Evolutionary conservation across 2,888 invertebrate genomes (phyloP).

Genomic region (Andrena dorsata): DNA sequence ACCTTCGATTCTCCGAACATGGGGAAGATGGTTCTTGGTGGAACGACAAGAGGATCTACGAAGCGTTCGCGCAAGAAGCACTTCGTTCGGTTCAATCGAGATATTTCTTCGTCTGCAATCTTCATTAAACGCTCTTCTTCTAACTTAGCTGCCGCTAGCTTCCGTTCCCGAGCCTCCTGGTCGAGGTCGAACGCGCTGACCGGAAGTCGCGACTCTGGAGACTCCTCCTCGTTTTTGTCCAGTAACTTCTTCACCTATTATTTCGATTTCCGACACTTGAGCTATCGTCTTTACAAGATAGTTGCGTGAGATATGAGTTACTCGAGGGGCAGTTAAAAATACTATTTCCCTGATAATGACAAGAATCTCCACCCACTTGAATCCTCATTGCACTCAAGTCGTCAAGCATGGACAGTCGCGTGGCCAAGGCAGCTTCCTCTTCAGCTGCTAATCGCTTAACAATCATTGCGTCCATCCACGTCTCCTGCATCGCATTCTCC

Average conservation of each 20-base stretch:
- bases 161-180: conserved; percentile 84
- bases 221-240: conserved; percentile 87
- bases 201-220: conserved; percentile 87
- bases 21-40: conserved; percentile 82
- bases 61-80: conserved; percentile 86
- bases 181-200: conserved; percentile 88
- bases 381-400: conserved; percentile 1
- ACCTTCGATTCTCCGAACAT: conserved; percentile 85
- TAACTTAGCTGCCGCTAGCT: conserved; percentile 83
- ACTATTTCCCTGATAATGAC: neutral
- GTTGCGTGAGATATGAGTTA: too few species aligned
- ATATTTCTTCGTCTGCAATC: conserved; percentile 86
- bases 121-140: conserved; percentile 86
- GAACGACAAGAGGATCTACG: conserved; percentile 87
- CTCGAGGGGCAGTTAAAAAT: neutral
- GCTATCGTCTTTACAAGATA: too few species aligned
- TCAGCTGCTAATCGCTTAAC: neutral
- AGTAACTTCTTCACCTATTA: conserved; percentile 77
- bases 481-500: neutral
- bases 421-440: neutral
- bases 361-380: conserved; percentile 5
- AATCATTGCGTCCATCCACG: conserved; percentile 17
- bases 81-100: conserved; percentile 87
- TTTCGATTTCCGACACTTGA: too few species aligned
- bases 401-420: conserved; percentile 11